A percentile compares a stretch with the other conserved stretches of the same genome.
Conservation (phyloP, 2,797 vertebrate species). For the Enteromius thamalakanensis region DNA sequence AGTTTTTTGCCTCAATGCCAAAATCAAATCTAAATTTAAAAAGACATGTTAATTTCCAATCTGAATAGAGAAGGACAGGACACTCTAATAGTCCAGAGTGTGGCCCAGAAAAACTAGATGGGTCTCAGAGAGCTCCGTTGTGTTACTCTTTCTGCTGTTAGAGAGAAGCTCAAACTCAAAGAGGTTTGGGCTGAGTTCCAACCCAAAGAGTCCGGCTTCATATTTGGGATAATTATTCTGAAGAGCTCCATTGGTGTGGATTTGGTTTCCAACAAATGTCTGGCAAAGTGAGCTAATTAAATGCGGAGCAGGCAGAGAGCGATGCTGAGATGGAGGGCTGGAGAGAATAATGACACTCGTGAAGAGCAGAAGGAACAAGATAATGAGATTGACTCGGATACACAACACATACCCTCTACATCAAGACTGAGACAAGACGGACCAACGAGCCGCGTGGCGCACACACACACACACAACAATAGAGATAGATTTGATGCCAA, state of each 20-base stretch:
- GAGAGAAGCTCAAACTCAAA: constrained; percentile 10
- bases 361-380: constrained; percentile 79
- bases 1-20: background rate
- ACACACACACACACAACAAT: constrained; percentile 35
- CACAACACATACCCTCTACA: constrained; percentile 65
- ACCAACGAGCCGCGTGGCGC: background rate
- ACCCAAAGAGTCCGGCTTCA: constrained; percentile 68
- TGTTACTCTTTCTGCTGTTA: background rate
- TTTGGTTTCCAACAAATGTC: constrained; percentile 70
- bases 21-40: background rate
- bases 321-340: constrained; percentile 71
- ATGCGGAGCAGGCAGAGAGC: constrained; percentile 72
- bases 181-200: constrained; percentile 28
- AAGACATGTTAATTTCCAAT: background rate
- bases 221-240: constrained; percentile 76
- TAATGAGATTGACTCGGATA: constrained; percentile 77
- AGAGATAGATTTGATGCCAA: constrained; percentile 27
- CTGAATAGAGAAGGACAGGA: background rate
- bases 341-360: constrained; percentile 81
- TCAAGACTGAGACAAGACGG: constrained; percentile 64
- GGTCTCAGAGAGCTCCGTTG: background rate
- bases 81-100: background rate
- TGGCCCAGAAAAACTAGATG: background rate
- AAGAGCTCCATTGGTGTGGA: constrained; percentile 65
- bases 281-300: constrained; percentile 79